Percentiles rank a stretch among this genome's conserved stretches.
Evolutionary conservation across 1,140 invertebrate genomes (phyloP).

Genomic region (Eupristina koningsbergeri): DNA sequence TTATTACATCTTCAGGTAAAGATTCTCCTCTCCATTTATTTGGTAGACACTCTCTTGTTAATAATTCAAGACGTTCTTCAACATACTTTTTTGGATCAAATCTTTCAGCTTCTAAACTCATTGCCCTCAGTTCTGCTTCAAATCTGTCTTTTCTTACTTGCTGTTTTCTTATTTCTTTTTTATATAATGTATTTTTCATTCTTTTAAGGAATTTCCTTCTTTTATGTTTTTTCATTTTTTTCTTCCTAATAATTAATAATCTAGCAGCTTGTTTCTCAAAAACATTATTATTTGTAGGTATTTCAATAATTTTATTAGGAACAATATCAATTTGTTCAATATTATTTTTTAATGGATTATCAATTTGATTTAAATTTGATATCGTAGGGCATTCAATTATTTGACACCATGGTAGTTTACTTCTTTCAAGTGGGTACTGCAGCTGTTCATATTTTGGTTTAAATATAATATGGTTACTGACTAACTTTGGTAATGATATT

Average conservation of each 20-base stretch:
- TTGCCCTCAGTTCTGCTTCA: slow-evolving; percentile 79
- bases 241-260: slow-evolving; percentile 83
- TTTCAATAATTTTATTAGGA: slow-evolving; percentile 58
- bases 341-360: slow-evolving; percentile 51
- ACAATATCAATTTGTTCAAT: slow-evolving; percentile 56
- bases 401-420: slow-evolving; percentile 38
- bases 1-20: slow-evolving; percentile 78
- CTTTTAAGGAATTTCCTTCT: slow-evolving; percentile 83
- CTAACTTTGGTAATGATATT: not conserved
- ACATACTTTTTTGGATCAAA: slow-evolving; percentile 86
- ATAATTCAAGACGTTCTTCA: slow-evolving; percentile 75
- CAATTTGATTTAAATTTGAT: slow-evolving; percentile 53
- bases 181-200: slow-evolving; percentile 84
- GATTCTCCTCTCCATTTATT: slow-evolving; percentile 78
- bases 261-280: slow-evolving; percentile 80
- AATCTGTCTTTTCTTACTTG: slow-evolving; percentile 84
- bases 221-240: slow-evolving; percentile 92
- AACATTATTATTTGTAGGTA: slow-evolving; percentile 56
- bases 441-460: slow-evolving; percentile 54
- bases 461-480: slow-evolving; percentile 53
- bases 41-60: slow-evolving; percentile 78
- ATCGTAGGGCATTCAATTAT: slow-evolving; percentile 55
- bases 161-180: slow-evolving; percentile 79
- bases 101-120: slow-evolving; percentile 81
- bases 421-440: slow-evolving; percentile 54